Percentiles rank a stretch among this genome's conserved stretches.
Evolutionary conservation across 2,888 invertebrate species (phyloP).

Genomic region (Pasiphila rectangulata): DNA sequence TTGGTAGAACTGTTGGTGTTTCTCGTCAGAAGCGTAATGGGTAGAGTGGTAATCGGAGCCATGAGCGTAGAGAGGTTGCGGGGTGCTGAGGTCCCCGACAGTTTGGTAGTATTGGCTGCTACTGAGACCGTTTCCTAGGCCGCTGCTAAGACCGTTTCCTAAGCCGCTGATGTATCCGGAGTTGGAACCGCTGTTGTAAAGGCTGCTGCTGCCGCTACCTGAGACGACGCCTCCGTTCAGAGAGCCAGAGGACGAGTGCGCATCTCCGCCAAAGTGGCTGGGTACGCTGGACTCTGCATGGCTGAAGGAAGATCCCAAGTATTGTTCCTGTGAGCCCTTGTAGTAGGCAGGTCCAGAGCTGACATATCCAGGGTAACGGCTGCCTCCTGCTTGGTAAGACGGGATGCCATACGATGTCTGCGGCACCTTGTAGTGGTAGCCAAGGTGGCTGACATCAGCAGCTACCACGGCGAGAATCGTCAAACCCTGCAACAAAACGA

Average conservation of each 20-base stretch:
- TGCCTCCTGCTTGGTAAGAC: slow-evolving; percentile 45
- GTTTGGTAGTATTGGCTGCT: slow-evolving; percentile 21
- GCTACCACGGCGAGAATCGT: slow-evolving; percentile 50
- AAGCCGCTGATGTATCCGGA: slow-evolving; percentile 12
- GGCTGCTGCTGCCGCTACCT: slow-evolving; percentile 3
- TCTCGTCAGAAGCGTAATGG: slow-evolving; percentile 40
- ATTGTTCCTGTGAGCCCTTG: slow-evolving; percentile 30
- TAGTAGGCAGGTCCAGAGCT: slow-evolving; percentile 31
- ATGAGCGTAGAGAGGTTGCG: slow-evolving; percentile 28
- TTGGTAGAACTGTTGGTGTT: slow-evolving; percentile 82
- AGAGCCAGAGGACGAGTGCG: slow-evolving; percentile 12
- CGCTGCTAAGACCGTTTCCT: slow-evolving; percentile 4
- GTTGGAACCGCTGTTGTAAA: slow-evolving; percentile 5
- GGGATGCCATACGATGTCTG: slow-evolving; percentile 67
- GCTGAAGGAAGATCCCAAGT: slow-evolving; percentile 28
- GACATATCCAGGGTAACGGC: slow-evolving; percentile 37
- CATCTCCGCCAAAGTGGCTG: slow-evolving; percentile 17
- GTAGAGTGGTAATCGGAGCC: slow-evolving; percentile 21
- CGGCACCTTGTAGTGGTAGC: slow-evolving; percentile 67
- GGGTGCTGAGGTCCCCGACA: slow-evolving; percentile 14
- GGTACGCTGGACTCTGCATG: slow-evolving; percentile 17
- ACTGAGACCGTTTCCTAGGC: slow-evolving; percentile 10
- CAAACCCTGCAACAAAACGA: slow-evolving; percentile 54
- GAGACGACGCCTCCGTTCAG: slow-evolving; percentile 8
- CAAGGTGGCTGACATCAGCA: slow-evolving; percentile 58